Conservation (phyloP, 2,888 invertebrate species). For the Dysmachus trigonus region DNA sequence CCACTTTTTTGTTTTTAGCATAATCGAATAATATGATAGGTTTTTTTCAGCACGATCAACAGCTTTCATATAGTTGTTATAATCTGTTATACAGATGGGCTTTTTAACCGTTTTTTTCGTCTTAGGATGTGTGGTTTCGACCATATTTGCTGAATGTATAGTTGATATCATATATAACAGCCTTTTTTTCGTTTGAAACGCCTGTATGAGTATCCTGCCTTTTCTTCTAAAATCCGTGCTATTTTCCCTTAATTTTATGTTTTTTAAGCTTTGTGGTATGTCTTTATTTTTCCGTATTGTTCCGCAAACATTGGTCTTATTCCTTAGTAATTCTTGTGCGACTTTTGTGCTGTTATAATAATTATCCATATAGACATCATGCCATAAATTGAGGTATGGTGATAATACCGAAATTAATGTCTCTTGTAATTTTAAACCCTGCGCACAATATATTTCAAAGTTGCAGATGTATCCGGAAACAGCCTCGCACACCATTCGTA, state of each 20-base stretch:
- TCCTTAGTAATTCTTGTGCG: not conserved
- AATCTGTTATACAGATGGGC: not conserved
- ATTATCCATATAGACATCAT: too few species aligned
- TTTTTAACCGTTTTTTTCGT: not conserved
- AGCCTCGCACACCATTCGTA: too few species aligned
- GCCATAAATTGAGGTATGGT: too few species aligned
- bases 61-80: not conserved
- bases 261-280: not conserved
- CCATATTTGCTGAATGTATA: not conserved
- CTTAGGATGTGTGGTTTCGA: not conserved
- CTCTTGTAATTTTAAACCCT: too few species aligned
- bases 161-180: not conserved
- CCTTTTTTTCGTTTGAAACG: too few species aligned
- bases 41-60: not conserved
- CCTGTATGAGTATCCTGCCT: not conserved
- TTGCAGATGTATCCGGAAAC: too few species aligned
- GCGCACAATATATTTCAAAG: too few species aligned
- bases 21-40: not conserved
- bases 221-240: not conserved
- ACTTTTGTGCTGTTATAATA: too few species aligned
- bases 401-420: too few species aligned
- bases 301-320: not conserved
- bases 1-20: not conserved
- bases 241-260: not conserved
- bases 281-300: not conserved